Conservation (phyloP, 2,888 invertebrate genomes). For the Caenorhabditis imperialis region DNA sequence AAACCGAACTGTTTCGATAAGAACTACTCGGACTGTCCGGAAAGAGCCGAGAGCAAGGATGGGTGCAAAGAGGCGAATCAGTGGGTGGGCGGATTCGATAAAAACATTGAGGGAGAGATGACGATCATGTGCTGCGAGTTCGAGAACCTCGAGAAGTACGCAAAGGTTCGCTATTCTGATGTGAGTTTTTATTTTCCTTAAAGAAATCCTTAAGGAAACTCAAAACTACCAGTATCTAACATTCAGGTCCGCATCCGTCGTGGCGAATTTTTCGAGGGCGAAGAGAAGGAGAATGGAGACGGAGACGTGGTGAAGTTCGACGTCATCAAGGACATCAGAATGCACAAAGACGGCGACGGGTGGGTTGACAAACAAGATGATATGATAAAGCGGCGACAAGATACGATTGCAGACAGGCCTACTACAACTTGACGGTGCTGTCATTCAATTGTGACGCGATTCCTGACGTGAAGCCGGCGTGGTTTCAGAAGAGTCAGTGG, state of each 20-base stretch:
- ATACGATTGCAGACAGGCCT: slow-evolving; percentile 39
- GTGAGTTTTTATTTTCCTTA: slow-evolving; percentile 11
- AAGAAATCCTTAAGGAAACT: no score
- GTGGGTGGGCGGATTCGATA: slow-evolving; percentile 51
- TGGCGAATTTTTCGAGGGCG: slow-evolving; percentile 57
- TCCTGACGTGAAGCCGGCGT: slow-evolving; percentile 39
- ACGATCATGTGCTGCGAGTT: slow-evolving; percentile 51
- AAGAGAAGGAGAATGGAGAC: slow-evolving; percentile 47
- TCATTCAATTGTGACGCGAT: slow-evolving; percentile 47
- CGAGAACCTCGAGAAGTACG: slow-evolving; percentile 44
- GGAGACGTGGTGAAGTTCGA: slow-evolving; percentile 57
- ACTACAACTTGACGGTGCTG: slow-evolving; percentile 50
- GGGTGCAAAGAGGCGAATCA: slow-evolving; percentile 34
- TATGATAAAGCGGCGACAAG: no score
- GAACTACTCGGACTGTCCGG: slow-evolving; percentile 56
- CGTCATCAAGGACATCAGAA: slow-evolving; percentile 50
- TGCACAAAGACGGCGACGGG: slow-evolving; percentile 34
- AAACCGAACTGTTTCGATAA: slow-evolving; percentile 56
- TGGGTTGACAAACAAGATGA: no score
- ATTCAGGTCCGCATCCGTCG: slow-evolving; percentile 47
- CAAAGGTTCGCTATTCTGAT: slow-evolving; percentile 40
- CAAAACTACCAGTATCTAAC: neutral
- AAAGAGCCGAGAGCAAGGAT: slow-evolving; percentile 23
- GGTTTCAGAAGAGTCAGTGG: slow-evolving; percentile 49
- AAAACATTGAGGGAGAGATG: slow-evolving; percentile 37